phyloP scores from a whole-genome alignment of 2,888 invertebrate species.

The Cosmopolites sordidus region DNA sequence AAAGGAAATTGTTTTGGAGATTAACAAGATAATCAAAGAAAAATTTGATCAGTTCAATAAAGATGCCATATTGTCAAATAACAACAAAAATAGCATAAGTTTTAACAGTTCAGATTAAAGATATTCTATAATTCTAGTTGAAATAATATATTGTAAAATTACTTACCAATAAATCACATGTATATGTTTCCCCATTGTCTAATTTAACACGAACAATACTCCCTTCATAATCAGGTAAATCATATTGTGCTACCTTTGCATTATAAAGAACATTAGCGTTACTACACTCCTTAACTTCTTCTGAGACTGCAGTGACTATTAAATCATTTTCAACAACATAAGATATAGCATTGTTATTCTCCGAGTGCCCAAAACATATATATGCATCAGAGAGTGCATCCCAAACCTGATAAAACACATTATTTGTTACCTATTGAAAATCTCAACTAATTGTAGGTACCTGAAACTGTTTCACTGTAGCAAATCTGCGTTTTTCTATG shows the following conservation, averaged over 20 bases:
- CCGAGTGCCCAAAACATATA: conserved; percentile 78
- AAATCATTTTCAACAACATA: conserved; percentile 94
- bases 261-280: conserved; percentile 67
- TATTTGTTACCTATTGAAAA: background rate
- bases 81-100: background rate
- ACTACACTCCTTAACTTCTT: conserved; percentile 51
- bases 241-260: conserved; percentile 64
- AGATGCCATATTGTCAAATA: background rate
- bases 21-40: conserved; percentile 33
- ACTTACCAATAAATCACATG: conserved; percentile 68
- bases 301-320: conserved; percentile 68
- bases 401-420: conserved; percentile 67
- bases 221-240: conserved; percentile 50
- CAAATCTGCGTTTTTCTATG: conserved; percentile 64
- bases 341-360: conserved; percentile 71
- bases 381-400: conserved; percentile 86
- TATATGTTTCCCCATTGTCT: conserved; percentile 60
- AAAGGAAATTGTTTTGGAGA: conserved; percentile 34
- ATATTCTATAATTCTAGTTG: background rate
- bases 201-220: conserved; percentile 53
- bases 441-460: conserved; percentile 47
- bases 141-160: background rate
- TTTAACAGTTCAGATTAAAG: background rate
- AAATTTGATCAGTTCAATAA: conserved; percentile 34
- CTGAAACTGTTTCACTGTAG: conserved; percentile 82